phyloP scores from a whole-genome alignment of 2,888 invertebrate species.

The Heterodera filipjevi region DNA sequence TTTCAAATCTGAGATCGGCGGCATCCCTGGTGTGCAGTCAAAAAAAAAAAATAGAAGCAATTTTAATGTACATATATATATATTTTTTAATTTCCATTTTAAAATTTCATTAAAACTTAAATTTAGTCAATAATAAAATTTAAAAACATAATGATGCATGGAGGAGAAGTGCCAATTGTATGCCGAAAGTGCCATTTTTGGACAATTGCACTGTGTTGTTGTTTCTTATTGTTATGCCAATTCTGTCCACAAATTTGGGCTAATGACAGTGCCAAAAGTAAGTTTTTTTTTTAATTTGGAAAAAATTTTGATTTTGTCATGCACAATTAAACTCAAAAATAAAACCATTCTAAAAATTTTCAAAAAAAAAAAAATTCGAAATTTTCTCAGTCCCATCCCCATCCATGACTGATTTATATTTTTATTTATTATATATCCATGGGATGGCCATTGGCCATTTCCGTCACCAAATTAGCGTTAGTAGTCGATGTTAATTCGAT shows the following conservation, averaged over 20 bases:
- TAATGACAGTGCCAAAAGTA: neutral
- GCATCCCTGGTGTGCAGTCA: too few species aligned
- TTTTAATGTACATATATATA: too few species aligned
- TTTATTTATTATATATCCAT: too few species aligned
- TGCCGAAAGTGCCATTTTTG: neutral
- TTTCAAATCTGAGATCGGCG: too few species aligned
- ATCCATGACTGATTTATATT: too few species aligned
- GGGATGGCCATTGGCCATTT: conserved; percentile 1
- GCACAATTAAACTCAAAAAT: too few species aligned
- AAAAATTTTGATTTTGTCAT: neutral
- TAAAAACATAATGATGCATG: too few species aligned
- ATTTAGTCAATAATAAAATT: too few species aligned
- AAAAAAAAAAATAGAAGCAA: too few species aligned
- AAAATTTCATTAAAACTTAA: too few species aligned
- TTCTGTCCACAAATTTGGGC: neutral
- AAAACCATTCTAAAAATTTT: neutral
- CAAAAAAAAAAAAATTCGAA: neutral
- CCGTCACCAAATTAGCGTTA: neutral
- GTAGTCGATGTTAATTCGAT: neutral
- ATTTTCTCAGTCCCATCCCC: too few species aligned
- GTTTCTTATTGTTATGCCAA: neutral
- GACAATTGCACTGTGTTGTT: neutral
- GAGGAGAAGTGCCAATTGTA: neutral
- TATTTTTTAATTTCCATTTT: too few species aligned
- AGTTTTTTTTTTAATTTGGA: neutral